Base-by-base conservation (phyloP, 2,888 invertebrate genomes). In the Rhingia rostrata region DNA sequence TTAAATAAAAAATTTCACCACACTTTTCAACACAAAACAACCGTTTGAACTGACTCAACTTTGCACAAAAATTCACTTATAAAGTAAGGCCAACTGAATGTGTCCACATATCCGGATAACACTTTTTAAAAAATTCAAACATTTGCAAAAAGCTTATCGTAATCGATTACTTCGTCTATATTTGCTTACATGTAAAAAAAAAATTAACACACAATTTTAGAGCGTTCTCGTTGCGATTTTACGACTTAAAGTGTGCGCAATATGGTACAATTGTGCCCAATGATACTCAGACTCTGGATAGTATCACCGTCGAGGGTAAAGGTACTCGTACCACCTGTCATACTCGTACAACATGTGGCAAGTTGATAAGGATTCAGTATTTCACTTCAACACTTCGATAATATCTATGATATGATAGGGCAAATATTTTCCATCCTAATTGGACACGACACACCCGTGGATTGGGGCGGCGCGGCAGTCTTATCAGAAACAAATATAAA, bases 251-350 rank as follows among this genome's bases (percentile, higher is more conserved):
- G 41, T 49, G 22, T n/a, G 22, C 53, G 49, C 83, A 83, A 83
- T 83, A 73, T 79, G 83, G 54, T 83, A 35, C 69, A 74, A 69
- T 63, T 61, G 35, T 35, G 12, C 33, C 30, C 45, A 81, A 58
- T 51, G 54, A 47, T 70, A 64, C 58, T 64, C 75, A 39, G 67
- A 53, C 37, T 39, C 4, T 47, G n/a, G 69, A 67, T 58, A 43
- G 51, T n/a, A 67, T 73, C 79, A 83, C 22, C 22, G 22, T 73
- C 72, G 51, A 41, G 41, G 45, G n/a, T 54, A 37, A 56, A 66
- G 61, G 22, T 51, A 22, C 22, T 22, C 22, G 22, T 22, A 60
- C 70, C 83, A 83, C 78, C 79, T 83, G 83, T 79, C 83, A 79
- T 39, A 49, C 60, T 79, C 83, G 74, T 39, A 49, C 60, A 63